Percentiles rank a stretch among this genome's conserved stretches.
These are phyloP conservation scores for Junonia oenone DNA, from an alignment of 2,888 invertebrate genomes.

Conservation along the genomic window DNA sequence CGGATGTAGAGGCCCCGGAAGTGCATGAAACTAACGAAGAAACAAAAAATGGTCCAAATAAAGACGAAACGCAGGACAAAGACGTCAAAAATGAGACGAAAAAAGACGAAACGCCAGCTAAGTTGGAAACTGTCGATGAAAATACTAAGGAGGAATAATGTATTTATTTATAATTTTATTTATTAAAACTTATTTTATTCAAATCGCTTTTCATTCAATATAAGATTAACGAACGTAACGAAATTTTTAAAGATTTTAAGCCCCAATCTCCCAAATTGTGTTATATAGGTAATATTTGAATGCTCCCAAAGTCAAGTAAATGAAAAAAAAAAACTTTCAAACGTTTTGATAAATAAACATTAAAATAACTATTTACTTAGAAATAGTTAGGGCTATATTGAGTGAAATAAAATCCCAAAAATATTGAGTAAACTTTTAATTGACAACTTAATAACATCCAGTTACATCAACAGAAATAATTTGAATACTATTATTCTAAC, in stretches of 20 bases:
- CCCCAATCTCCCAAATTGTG: too few relatives aligned
- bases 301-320: too few relatives aligned
- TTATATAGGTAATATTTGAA: too few relatives aligned
- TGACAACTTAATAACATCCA: background rate
- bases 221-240: too few relatives aligned
- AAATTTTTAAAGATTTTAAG: too few relatives aligned
- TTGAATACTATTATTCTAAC: background rate
- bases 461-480: background rate
- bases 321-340: too few relatives aligned
- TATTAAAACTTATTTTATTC: background rate
- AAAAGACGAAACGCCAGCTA: conserved; percentile 22
- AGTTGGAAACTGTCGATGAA: conserved; percentile 39
- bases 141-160: conserved; percentile 29
- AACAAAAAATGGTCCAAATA: too few relatives aligned
- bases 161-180: conserved; percentile 12
- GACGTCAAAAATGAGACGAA: background rate
- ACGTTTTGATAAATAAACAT: too few relatives aligned
- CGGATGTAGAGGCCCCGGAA: conserved; percentile 31
- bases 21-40: conserved; percentile 5
- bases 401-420: background rate
- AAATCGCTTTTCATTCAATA: background rate
- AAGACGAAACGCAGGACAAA: background rate
- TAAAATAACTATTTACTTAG: too few relatives aligned
- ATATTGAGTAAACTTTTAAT: background rate
- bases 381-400: background rate